A percentile compares a stretch with the other conserved stretches of the same genome.
Evolutionary conservation across 2,888 invertebrate species (phyloP).

Genomic region (Acholoe squamosa): DNA sequence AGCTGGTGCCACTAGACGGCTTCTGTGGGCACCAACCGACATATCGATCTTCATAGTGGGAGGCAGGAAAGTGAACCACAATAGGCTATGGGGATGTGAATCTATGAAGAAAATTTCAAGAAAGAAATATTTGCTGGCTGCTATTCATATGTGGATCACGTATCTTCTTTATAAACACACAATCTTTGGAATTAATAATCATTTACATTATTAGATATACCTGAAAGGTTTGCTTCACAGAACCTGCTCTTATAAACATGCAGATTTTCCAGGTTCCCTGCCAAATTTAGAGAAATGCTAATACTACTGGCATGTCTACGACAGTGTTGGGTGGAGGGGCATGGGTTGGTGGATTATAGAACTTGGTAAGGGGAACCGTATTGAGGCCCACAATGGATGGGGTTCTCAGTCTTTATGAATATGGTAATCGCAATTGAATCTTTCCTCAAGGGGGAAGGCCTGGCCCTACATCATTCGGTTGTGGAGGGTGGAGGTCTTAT

Average conservation of each 20-base stretch:
- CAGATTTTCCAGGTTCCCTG: background rate
- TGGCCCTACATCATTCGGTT: background rate
- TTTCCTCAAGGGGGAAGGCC: background rate
- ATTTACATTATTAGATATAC: no score
- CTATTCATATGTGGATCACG: no score
- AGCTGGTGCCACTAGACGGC: background rate
- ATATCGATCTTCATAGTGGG: background rate
- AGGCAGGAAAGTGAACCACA: background rate
- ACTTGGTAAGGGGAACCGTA: background rate
- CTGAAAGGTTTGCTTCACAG: no score
- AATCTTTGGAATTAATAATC: no score
- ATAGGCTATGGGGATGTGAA: background rate
- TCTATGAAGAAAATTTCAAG: no score
- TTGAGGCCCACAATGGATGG: conserved; percentile 17
- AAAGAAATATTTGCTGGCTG: no score
- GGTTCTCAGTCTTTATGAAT: background rate
- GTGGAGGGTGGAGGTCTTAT: no score
- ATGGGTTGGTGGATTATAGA: background rate
- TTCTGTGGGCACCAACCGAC: background rate
- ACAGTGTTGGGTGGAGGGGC: background rate
- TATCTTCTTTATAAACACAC: no score
- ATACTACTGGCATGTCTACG: no score
- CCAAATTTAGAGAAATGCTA: background rate
- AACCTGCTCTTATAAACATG: background rate
- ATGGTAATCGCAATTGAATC: conserved; percentile 27